Evolutionary conservation across 2,888 invertebrate genomes (phyloP).

Genomic region (Acrobasis suavella): DNA sequence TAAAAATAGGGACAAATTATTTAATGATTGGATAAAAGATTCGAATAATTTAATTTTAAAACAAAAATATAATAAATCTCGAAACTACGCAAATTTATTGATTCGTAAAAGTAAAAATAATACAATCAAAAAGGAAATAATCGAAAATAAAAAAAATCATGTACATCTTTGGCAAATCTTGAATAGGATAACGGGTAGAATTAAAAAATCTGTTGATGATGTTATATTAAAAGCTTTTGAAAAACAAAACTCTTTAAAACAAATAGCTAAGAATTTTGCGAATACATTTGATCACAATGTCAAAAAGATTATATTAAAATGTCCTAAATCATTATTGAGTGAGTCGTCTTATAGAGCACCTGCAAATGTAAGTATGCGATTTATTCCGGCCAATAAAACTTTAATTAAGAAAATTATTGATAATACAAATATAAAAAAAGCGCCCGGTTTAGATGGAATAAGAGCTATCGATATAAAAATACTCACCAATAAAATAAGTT

Average conservation of each 20-base stretch:
- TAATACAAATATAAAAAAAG: conserved; percentile 25
- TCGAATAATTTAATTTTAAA: conserved; percentile 25
- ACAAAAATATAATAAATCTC: conserved; percentile 22
- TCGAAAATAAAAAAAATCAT: conserved; percentile 5
- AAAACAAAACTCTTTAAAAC: background rate
- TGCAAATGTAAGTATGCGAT: background rate
- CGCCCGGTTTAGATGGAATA: conserved; percentile 29
- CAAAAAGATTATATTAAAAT: conserved; percentile 1
- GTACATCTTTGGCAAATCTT: background rate
- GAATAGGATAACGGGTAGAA: background rate
- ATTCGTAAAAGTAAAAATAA: conserved; percentile 24
- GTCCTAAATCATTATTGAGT: background rate
- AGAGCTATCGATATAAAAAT: conserved; percentile 26
- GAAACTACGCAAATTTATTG: conserved; percentile 27
- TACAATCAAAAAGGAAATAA: background rate
- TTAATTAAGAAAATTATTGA: background rate
- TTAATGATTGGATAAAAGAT: conserved; percentile 28
- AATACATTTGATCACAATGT: background rate
- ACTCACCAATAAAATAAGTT: conserved; percentile 17
- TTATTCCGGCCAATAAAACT: background rate
- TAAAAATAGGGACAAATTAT: conserved; percentile 29
- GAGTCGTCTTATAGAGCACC: background rate
- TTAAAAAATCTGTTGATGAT: conserved; percentile 7
- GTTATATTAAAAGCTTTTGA: conserved; percentile 11
- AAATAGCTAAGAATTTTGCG: conserved; percentile 2